A percentile compares a stretch with the other conserved stretches of the same genome.
These are phyloP conservation scores for Andrena bicolor DNA, from an alignment of 2,888 invertebrate species.

Conservation along the genomic window DNA sequence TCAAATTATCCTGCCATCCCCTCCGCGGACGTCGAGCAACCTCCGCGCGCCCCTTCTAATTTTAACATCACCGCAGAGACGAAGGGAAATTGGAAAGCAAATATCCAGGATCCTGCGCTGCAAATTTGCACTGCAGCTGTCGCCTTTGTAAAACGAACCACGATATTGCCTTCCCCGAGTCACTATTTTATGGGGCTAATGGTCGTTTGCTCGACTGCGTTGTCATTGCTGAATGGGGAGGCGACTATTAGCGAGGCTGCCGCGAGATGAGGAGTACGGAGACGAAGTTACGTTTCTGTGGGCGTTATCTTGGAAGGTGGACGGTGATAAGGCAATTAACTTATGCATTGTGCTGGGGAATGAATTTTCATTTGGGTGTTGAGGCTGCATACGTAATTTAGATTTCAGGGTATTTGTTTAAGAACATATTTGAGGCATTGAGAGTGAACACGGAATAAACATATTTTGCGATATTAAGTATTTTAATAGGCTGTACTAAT, in stretches of 20 bases:
- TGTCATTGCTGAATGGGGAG: background rate
- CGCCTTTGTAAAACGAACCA: slow-evolving; percentile 14
- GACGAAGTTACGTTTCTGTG: background rate
- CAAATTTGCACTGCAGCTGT: slow-evolving; percentile 9
- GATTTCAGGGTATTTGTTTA: too few species aligned
- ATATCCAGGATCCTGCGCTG: background rate
- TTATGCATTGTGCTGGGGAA: too few species aligned
- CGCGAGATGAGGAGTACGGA: background rate
- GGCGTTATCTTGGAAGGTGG: too few species aligned
- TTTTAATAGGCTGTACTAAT: too few species aligned
- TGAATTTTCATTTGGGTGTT: too few species aligned
- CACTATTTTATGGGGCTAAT: slow-evolving; percentile 13
- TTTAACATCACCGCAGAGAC: slow-evolving; percentile 6
- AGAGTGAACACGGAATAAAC: too few species aligned
- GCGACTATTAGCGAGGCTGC: background rate
- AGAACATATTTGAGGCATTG: too few species aligned
- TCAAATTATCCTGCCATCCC: slow-evolving; percentile 26
- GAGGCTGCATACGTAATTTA: too few species aligned
- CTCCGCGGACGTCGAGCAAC: background rate
- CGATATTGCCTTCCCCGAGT: background rate
- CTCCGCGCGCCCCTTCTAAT: slow-evolving; percentile 14
- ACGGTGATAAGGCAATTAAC: too few species aligned
- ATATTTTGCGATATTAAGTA: too few species aligned
- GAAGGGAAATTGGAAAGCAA: slow-evolving; percentile 36
- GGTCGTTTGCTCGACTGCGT: background rate